phyloP scores from a whole-genome alignment of 2,113 vertebrate genomes.

The Takifugu flavidus region DNA sequence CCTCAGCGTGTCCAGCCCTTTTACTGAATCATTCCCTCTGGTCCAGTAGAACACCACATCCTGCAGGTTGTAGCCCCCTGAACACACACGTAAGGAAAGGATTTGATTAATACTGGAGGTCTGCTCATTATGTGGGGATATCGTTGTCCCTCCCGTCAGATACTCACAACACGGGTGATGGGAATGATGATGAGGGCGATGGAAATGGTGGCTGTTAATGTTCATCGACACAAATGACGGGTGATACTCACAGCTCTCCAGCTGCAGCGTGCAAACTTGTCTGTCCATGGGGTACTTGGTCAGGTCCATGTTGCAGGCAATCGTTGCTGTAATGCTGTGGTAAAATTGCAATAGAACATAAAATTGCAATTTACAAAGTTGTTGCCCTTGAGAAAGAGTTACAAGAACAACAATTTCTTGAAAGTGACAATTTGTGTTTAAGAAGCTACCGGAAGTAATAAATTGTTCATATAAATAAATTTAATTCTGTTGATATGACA shows the following conservation, averaged over 20 bases:
- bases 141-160: background rate
- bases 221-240: slow-evolving; percentile 15
- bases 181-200: slow-evolving; percentile 18
- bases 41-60: slow-evolving; percentile 91
- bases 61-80: slow-evolving; percentile 90
- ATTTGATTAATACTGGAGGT: slow-evolving; percentile 5
- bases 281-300: slow-evolving; percentile 93
- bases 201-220: slow-evolving; percentile 5
- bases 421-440: background rate
- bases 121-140: background rate
- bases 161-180: slow-evolving; percentile 40
- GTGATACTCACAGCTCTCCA: slow-evolving; percentile 87
- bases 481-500: background rate
- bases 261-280: slow-evolving; percentile 88
- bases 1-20: slow-evolving; percentile 79
- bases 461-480: background rate
- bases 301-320: slow-evolving; percentile 90
- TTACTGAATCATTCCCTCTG: slow-evolving; percentile 87
- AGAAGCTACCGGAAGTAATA: background rate
- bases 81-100: slow-evolving; percentile 30
- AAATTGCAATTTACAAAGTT: background rate
- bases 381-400: background rate
- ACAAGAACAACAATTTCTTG: slow-evolving; percentile 1
- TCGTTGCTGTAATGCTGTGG: slow-evolving; percentile 85
- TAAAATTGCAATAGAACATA: slow-evolving; percentile 12